Evolutionary conservation across 1,140 invertebrate genomes (phyloP).

Genomic region (Lordiphosa mommai): DNA sequence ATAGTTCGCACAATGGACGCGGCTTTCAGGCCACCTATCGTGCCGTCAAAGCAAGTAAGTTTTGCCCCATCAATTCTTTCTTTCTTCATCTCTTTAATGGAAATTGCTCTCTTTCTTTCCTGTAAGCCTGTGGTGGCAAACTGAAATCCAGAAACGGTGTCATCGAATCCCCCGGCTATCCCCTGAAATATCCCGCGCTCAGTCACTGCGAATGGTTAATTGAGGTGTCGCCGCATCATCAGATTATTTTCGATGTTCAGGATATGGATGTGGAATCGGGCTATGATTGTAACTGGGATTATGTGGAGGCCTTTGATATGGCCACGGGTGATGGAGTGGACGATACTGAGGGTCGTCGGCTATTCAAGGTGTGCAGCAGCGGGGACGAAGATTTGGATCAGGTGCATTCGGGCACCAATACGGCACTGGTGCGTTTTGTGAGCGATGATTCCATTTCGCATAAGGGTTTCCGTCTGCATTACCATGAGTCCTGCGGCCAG

Average conservation of each 20-base stretch:
- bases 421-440: conserved; percentile 51
- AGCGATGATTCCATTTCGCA: conserved; percentile 38
- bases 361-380: conserved; percentile 43
- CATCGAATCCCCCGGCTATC: conserved; percentile 84
- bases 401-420: conserved; percentile 25
- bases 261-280: conserved; percentile 83
- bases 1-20: conserved; percentile 68
- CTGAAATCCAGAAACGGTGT: conserved; percentile 33
- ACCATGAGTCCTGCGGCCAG: conserved; percentile 84
- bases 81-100: not conserved
- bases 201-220: conserved; percentile 88
- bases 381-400: accelerated
- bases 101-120: not conserved
- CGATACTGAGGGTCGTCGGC: conserved; percentile 22
- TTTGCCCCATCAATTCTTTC: too few species aligned
- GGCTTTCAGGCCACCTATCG: conserved; percentile 85
- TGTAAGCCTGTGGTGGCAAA: conserved; percentile 56
- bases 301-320: conserved; percentile 76
- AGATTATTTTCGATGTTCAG: conserved; percentile 80
- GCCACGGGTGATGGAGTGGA: conserved; percentile 8
- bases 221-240: conserved; percentile 84
- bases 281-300: conserved; percentile 82
- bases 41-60: conserved; percentile 64
- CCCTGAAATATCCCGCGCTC: conserved; percentile 85
- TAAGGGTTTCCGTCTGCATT: conserved; percentile 54